Evolutionary conservation across 1,140 invertebrate genomes (phyloP).

Genomic region (Daktulosphaira vitifoliae): DNA sequence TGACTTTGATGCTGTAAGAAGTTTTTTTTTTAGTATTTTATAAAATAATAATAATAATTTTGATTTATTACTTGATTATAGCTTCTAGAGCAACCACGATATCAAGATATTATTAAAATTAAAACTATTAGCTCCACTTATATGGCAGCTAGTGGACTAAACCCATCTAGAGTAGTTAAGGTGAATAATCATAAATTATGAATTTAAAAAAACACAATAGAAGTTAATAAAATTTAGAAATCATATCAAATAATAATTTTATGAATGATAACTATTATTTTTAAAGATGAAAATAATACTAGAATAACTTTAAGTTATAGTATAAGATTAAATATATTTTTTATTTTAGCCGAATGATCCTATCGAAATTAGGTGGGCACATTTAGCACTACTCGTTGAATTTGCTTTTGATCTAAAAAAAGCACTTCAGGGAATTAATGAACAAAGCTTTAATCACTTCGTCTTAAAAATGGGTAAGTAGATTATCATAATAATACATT

Average conservation of each 20-base stretch:
- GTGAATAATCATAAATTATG: conserved; percentile 42
- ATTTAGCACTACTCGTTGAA: conserved; percentile 74
- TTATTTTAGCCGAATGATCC: conserved; percentile 55
- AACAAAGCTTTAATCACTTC: conserved; percentile 93
- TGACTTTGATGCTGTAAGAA: conserved; percentile 88
- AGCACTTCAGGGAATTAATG: conserved; percentile 80
- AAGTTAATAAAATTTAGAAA: too few relatives aligned
- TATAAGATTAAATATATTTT: too few relatives aligned
- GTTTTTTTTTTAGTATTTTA: not conserved
- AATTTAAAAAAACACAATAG: too few relatives aligned
- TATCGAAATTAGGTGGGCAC: conserved; percentile 66
- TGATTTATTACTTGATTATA: conserved; percentile 47
- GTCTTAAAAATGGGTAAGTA: conserved; percentile 73
- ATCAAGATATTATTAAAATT: conserved; percentile 89
- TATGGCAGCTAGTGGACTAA: conserved; percentile 92
- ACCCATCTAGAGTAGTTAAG: conserved; percentile 58
- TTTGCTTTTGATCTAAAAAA: conserved; percentile 85
- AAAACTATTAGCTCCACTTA: conserved; percentile 97
- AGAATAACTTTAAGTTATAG: too few relatives aligned
- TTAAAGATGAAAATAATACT: too few relatives aligned
- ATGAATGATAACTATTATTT: too few relatives aligned
- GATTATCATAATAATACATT: not conserved
- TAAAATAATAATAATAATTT: not conserved
- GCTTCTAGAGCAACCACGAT: conserved; percentile 74
- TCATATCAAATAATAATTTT: too few relatives aligned